These are phyloP conservation scores for Gnathonemus echidnorhynchus DNA, from an alignment of 2,113 vertebrate genomes.

Conservation along the genomic window DNA sequence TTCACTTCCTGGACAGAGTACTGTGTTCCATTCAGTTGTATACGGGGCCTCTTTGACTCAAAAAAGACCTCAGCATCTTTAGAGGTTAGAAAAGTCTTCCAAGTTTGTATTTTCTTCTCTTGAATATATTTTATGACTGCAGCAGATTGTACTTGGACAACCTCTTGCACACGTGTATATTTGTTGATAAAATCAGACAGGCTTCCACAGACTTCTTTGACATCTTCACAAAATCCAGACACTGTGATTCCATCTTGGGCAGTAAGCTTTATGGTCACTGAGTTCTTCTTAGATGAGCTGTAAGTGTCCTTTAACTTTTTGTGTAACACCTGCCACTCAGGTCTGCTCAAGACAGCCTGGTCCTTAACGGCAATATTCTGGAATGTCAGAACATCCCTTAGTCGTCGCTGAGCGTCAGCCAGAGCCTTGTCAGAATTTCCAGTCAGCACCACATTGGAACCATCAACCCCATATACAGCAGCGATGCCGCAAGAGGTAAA, in stretches of 20 bases:
- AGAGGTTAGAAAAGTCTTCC: conserved; percentile 29
- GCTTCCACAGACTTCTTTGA: conserved; percentile 42
- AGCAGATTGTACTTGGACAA: conserved; percentile 36
- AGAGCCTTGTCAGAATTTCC: conserved; percentile 46
- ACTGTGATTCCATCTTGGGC: conserved; percentile 47
- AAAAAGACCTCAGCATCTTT: conserved; percentile 46
- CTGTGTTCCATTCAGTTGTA: conserved; percentile 61
- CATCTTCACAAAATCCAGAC: conserved; percentile 55
- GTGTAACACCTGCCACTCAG: conserved; percentile 47
- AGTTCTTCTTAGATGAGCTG: conserved; percentile 41
- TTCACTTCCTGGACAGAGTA: conserved; percentile 47
- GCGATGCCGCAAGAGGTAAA: conserved; percentile 62
- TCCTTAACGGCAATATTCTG: conserved; percentile 53
- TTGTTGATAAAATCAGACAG: conserved; percentile 58
- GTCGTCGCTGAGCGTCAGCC: conserved; percentile 59
- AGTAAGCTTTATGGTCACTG: conserved; percentile 28
- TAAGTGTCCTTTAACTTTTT: conserved; percentile 38
- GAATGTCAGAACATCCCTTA: conserved; percentile 45
- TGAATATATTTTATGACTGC: conserved; percentile 56
- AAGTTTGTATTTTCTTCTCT: conserved; percentile 44
- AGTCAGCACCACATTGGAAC: conserved; percentile 46
- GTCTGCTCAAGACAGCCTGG: conserved; percentile 35
- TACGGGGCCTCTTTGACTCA: conserved; percentile 33
- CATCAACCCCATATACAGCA: conserved; percentile 55
- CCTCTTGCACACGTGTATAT: conserved; percentile 46